Conservation (phyloP, 2,113 vertebrate genomes). For the Lasiurus borealis region DNA sequence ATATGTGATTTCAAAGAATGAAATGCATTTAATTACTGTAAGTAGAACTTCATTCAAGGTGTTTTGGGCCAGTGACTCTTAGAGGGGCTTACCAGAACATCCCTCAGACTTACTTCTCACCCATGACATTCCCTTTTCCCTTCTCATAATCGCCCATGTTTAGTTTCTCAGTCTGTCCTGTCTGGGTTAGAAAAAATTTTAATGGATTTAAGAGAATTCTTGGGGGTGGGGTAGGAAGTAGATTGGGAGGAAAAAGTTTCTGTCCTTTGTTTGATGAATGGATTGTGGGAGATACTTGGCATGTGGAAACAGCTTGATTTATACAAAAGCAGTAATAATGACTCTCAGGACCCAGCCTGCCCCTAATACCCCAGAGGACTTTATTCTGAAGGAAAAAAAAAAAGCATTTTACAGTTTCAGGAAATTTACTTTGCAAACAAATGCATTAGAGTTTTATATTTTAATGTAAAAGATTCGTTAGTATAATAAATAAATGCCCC, state of each 20-base stretch:
- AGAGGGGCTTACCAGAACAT: background rate
- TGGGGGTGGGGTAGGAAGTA: background rate
- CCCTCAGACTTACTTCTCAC: rapidly evolving
- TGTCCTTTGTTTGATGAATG: background rate
- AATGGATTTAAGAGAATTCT: background rate
- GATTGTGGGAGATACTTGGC: background rate
- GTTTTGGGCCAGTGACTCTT: background rate
- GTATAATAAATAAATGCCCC: background rate
- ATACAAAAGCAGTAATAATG: background rate
- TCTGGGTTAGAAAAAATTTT: background rate
- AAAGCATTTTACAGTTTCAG: background rate
- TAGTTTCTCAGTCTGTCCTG: background rate
- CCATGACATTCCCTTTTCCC: background rate
- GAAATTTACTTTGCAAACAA: slow-evolving; percentile 9
- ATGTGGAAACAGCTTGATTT: background rate
- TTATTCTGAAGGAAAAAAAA: background rate
- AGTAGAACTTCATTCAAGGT: background rate
- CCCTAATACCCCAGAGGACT: background rate
- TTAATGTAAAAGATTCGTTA: slow-evolving; percentile 32
- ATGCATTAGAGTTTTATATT: slow-evolving; percentile 8
- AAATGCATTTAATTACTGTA: background rate
- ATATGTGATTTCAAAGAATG: background rate
- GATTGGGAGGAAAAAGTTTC: background rate
- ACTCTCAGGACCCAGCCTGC: background rate
- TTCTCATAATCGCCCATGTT: background rate